A percentile compares a stretch with the other conserved stretches of the same genome.
phyloP scores from a whole-genome alignment of 2,888 invertebrate genomes.

The Boloria selene region DNA sequence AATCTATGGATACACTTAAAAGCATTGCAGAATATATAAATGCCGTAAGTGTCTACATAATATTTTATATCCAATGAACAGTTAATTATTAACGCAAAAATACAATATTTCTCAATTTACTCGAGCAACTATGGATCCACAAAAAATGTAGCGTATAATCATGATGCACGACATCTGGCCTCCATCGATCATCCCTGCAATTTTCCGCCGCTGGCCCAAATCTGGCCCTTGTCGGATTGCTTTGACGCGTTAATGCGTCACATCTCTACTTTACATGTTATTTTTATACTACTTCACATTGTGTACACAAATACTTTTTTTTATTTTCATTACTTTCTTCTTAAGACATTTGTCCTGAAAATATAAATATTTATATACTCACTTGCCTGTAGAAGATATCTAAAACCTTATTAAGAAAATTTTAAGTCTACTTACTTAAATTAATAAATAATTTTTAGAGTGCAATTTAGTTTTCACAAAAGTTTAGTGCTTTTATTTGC shows the following conservation, averaged over 20 bases:
- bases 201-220: slow-evolving; percentile 59
- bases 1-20: too few species aligned
- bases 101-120: slow-evolving; percentile 41
- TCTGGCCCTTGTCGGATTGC: slow-evolving; percentile 60
- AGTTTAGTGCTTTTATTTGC: slow-evolving; percentile 11
- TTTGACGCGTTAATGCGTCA: slow-evolving; percentile 63
- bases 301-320: background rate
- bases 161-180: slow-evolving; percentile 58
- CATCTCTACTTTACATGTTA: slow-evolving; percentile 40
- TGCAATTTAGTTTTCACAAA: slow-evolving; percentile 1
- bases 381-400: too few species aligned
- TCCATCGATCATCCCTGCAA: slow-evolving; percentile 67
- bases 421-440: background rate
- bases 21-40: background rate
- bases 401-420: too few species aligned
- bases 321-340: background rate
- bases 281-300: slow-evolving; percentile 10
- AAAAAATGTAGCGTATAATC: slow-evolving; percentile 51
- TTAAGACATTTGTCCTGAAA: too few species aligned
- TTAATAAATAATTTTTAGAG: background rate
- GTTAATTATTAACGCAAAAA: slow-evolving; percentile 38
- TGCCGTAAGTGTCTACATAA: background rate
- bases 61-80: slow-evolving; percentile 18
- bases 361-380: too few species aligned
- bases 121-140: slow-evolving; percentile 35